Conservation (phyloP, 2,888 invertebrate genomes). For the Malthinus seriepunctatus region DNA sequence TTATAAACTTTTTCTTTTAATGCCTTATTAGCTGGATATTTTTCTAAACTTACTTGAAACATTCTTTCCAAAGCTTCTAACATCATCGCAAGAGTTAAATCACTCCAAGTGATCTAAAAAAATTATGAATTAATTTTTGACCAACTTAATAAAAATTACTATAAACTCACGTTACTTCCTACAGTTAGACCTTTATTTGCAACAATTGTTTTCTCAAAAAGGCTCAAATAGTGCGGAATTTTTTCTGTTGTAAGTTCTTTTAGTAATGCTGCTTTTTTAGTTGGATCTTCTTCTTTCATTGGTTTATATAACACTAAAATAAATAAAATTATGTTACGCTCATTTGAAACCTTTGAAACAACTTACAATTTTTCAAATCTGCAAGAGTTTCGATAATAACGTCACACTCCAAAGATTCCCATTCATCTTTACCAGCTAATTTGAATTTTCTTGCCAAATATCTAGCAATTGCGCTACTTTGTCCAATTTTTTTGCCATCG, state of each 20-base stretch:
- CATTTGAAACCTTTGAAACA: background rate
- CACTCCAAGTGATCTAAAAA: background rate
- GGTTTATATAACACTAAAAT: background rate
- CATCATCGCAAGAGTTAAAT: slow-evolving; percentile 47
- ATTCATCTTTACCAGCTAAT: slow-evolving; percentile 58
- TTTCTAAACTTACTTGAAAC: slow-evolving; percentile 43
- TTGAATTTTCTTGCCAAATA: slow-evolving; percentile 64
- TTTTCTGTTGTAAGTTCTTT: background rate
- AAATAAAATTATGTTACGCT: background rate
- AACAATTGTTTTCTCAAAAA: background rate
- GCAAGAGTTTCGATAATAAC: slow-evolving; percentile 61
- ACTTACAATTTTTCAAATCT: slow-evolving; percentile 45
- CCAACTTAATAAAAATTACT: background rate
- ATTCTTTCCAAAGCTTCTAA: slow-evolving; percentile 53
- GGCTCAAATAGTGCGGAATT: background rate
- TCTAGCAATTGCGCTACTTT: slow-evolving; percentile 62
- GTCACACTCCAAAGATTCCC: slow-evolving; percentile 64
- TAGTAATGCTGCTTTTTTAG: background rate
- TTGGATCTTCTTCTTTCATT: background rate
- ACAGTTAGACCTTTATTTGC: background rate
- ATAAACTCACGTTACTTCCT: background rate
- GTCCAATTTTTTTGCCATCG: slow-evolving; percentile 62
- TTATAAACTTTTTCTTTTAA: slow-evolving; percentile 59
- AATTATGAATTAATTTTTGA: background rate
- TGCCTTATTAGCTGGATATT: slow-evolving; percentile 60